Conservation (phyloP, 2,113 vertebrate genomes). For the Numida meleagris region DNA sequence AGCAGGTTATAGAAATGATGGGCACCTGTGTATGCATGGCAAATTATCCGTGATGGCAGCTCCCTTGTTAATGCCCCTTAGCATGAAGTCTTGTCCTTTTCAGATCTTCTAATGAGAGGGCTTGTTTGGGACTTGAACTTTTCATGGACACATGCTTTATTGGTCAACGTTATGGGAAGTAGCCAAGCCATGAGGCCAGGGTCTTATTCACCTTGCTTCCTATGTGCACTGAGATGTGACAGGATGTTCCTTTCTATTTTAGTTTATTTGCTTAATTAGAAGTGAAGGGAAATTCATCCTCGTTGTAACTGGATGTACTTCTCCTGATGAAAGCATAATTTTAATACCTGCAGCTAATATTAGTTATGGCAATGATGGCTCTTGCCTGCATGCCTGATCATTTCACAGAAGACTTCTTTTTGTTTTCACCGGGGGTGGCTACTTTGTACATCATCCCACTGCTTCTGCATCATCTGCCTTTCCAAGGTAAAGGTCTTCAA, state of each 20-base stretch:
- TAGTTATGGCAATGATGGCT: not conserved
- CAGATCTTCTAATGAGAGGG: not conserved
- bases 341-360: not conserved
- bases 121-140: not conserved
- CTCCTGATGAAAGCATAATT: not conserved
- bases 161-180: not conserved
- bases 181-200: not conserved
- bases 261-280: constrained; percentile 5
- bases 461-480: not conserved
- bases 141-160: not conserved
- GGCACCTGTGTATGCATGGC: not conserved
- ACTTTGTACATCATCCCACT: not conserved
- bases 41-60: not conserved
- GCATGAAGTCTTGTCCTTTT: not conserved
- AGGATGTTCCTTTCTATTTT: not conserved
- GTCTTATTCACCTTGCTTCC: not conserved
- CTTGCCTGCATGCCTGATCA: not conserved
- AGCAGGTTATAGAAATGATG: not conserved
- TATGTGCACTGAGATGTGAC: not conserved
- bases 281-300: not conserved
- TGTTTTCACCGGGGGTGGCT: not conserved
- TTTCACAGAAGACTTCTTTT: not conserved
- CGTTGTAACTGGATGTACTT: not conserved
- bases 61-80: not conserved
- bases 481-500: not conserved